Percentiles rank a stretch among this genome's conserved stretches.
Conservation (phyloP, 1,140 invertebrate species). For the Pseudoatta argentina region DNA sequence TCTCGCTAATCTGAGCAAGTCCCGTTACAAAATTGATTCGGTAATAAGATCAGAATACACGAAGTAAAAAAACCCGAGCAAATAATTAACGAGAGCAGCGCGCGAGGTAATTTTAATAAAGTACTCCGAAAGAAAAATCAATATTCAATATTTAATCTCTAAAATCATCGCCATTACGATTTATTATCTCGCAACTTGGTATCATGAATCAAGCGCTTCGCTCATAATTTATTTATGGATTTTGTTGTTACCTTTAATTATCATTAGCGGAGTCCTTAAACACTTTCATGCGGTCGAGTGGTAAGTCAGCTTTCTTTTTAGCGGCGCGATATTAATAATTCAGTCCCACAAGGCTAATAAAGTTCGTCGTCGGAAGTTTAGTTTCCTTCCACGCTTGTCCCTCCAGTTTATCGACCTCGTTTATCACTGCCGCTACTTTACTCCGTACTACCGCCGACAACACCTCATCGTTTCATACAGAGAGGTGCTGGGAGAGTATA, state of each 20-base stretch:
- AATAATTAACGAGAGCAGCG: conserved; percentile 10
- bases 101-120: conserved; percentile 8
- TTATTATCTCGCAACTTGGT: conserved; percentile 11
- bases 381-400: conserved; percentile 60
- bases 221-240: conserved; percentile 51
- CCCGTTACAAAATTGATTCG: not conserved
- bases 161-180: not conserved
- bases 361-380: conserved; percentile 62
- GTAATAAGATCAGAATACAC: conserved; percentile 10
- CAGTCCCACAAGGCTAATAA: conserved; percentile 54
- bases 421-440: conserved; percentile 59
- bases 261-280: conserved; percentile 41
- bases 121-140: conserved; percentile 14
- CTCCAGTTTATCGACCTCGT: conserved; percentile 60
- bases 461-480: conserved; percentile 18
- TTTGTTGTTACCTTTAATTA: conserved; percentile 58
- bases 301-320: conserved; percentile 56
- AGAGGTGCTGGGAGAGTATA: not conserved
- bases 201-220: conserved; percentile 17
- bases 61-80: not conserved
- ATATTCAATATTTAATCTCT: conserved; percentile 41
- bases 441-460: conserved; percentile 51
- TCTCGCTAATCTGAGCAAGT: not conserved
- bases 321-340: conserved; percentile 56
- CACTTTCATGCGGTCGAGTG: conserved; percentile 42